Evolutionary conservation across 2,113 vertebrate species (phyloP), one percentile per base, ranked within the genome.

Genomic region (Lycocorax pyrrhopterus): DNA sequence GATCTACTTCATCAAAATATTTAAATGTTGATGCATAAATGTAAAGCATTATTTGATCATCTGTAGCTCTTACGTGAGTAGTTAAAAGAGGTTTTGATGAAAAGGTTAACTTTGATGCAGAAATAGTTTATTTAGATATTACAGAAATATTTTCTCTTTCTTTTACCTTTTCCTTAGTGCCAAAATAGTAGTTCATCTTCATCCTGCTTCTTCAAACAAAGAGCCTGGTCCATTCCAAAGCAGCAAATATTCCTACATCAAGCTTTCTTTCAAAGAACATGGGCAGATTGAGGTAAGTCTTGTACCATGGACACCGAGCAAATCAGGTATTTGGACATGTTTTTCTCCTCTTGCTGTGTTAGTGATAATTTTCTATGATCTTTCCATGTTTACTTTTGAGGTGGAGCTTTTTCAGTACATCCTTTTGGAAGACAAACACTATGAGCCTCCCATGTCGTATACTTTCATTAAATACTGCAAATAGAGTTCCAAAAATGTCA

Each of bases 221-320:
- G 99, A 99, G 43, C 98, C 99, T 32, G 99, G 99, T 33, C 99
- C 99, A 6, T 99, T 99, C 96, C 99, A 99, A 97, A 98, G 97
- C 49, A 99, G 99, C 98, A 99, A 98, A 95, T 99, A 98, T 80
- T 98, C 99, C 64, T 98, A 98, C 58, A 98, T 99, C 95, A 99
- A 99, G 82, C 97, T 99, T 86, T 99, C 99, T 69, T 99, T 99
- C 97, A 99, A 99, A 97, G 99, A 99, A 83, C 99, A 99, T 85
- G 99, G 99, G 12, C 99, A 99, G 97, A 99, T 99, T 89, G 99
- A 99, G 98, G 99, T 99, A 96, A 96, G 94, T 92, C 84, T 53
- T 33, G 7, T 53, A 23, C 46, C n/a, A 13, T 33, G n/a, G 46
- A 46, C 46, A 26, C 53, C 18, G 29, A 55, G 20, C 26, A 66